phyloP scores from a whole-genome alignment of 2,113 vertebrate species.

The Ondatra zibethicus region DNA sequence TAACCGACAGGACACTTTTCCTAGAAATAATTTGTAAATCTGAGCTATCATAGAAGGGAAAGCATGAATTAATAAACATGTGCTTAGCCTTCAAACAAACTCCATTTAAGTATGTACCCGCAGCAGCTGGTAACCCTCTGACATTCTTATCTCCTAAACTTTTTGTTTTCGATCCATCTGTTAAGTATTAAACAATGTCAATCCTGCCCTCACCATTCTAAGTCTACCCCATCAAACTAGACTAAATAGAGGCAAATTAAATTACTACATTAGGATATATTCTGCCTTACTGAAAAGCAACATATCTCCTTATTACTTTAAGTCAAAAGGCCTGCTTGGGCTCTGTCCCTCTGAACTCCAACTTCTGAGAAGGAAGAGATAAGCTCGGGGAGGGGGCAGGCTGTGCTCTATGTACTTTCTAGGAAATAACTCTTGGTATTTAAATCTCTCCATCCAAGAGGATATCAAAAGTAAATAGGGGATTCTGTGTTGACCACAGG shows the following conservation, averaged over 20 bases:
- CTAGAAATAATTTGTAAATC: slow-evolving; percentile 62
- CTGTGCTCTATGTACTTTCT: neutral
- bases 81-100: slow-evolving; percentile 55
- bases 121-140: slow-evolving; percentile 78
- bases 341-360: slow-evolving; percentile 42
- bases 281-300: slow-evolving; percentile 77
- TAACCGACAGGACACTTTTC: neutral
- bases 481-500: neutral
- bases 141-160: slow-evolving; percentile 79
- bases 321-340: slow-evolving; percentile 74
- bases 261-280: slow-evolving; percentile 84
- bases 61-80: slow-evolving; percentile 45
- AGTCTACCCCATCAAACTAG: slow-evolving; percentile 78
- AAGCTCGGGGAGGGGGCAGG: neutral
- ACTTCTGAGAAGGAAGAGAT: neutral
- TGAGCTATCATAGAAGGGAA: slow-evolving; percentile 48
- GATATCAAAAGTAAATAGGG: neutral
- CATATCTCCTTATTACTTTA: slow-evolving; percentile 72
- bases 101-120: slow-evolving; percentile 19
- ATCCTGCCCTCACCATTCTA: slow-evolving; percentile 71
- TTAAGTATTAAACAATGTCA: slow-evolving; percentile 82
- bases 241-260: slow-evolving; percentile 84
- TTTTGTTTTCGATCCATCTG: slow-evolving; percentile 80
- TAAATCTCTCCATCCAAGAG: neutral
- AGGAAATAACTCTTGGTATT: neutral